Base-by-base conservation (phyloP, 2,113 vertebrate genomes). In the Crypturellus undulatus region DNA sequence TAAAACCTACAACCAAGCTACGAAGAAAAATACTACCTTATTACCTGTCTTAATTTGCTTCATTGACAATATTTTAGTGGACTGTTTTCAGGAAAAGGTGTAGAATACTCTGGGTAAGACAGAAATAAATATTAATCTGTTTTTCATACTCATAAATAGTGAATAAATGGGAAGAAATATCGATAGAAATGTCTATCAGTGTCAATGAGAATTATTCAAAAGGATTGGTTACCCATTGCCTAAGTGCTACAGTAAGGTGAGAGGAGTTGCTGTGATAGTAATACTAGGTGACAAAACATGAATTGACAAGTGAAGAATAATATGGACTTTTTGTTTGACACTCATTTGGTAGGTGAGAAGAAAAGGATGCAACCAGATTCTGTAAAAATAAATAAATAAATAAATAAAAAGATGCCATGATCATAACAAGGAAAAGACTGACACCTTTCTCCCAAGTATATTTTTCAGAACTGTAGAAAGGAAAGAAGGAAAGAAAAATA, bases 261-360 rank as follows among this genome's bases (percentile, higher is more conserved):
- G 67, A 94, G 59, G 64, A 54, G 63, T 65, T 77, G 70, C 84
- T 79, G 54, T 91, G 58, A 54, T 79, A 43, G 9, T 79, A 91
- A 49, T 79, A 21, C 63, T 36, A 69, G 71, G 54, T 94, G 87
- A 72, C 15, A 78, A 87, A 92, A 92, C 70, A 69, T 82, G 59
- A 90, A 73, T 4, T 79, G 54, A 47, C 54, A 79, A 79, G 47
- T 79, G 30, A 85, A 77, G 43, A 86, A 73, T 79, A 69, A 58
- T 69, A 90, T 5, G 12, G 76, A 76, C 58, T 92, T 92, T 58
- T 36, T 4, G 0, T 92, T 89, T 89, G 58, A 40, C 94, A 56
- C 67, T 76, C 9, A 62, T 84, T 94, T 94, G 49, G 4, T 72
- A 72, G 45, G 75, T 92, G 84, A 91, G 71, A 91, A 87, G 45